phyloP scores from a whole-genome alignment of 1,140 invertebrate species.

The Panagrolaimus sp. region DNA sequence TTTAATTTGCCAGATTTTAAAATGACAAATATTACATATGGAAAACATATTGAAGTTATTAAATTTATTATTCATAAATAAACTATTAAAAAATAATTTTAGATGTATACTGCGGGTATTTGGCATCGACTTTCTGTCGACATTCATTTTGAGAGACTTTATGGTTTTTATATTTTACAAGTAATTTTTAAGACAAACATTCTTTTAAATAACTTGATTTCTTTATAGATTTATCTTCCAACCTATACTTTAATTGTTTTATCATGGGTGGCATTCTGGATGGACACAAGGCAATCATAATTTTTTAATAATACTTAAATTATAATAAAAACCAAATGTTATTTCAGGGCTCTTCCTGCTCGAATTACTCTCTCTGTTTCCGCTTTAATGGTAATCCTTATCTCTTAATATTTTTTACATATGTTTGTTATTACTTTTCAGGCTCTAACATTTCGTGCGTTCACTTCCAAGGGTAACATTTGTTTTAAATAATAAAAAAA shows the following conservation, averaged over 20 bases:
- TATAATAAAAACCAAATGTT: too few relatives aligned
- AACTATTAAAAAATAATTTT: constrained; percentile 18
- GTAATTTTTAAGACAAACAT: constrained; percentile 34
- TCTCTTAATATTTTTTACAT: not conserved
- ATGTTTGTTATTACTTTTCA: not conserved
- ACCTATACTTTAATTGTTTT: constrained; percentile 57
- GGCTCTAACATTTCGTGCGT: constrained; percentile 57
- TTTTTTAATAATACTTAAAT: too few relatives aligned
- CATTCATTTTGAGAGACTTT: constrained; percentile 57
- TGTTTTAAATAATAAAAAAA: not conserved
- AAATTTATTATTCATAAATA: constrained; percentile 8
- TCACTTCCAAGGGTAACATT: constrained; percentile 46
- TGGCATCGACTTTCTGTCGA: constrained; percentile 55
- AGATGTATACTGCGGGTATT: constrained; percentile 55
- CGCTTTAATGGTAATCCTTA: constrained; percentile 13
- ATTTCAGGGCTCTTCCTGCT: constrained; percentile 49
- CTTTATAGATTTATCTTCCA: constrained; percentile 56
- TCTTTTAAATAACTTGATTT: not conserved
- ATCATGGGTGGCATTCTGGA: constrained; percentile 57
- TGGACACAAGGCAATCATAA: constrained; percentile 44
- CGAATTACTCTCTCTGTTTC: constrained; percentile 49
- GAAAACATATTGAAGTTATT: constrained; percentile 50
- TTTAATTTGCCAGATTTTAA: constrained; percentile 57
- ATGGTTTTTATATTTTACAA: constrained; percentile 57
- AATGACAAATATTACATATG: constrained; percentile 56